phyloP scores from a whole-genome alignment of 2,797 vertebrate genomes.

The Pipistrellus pipistrellus region DNA sequence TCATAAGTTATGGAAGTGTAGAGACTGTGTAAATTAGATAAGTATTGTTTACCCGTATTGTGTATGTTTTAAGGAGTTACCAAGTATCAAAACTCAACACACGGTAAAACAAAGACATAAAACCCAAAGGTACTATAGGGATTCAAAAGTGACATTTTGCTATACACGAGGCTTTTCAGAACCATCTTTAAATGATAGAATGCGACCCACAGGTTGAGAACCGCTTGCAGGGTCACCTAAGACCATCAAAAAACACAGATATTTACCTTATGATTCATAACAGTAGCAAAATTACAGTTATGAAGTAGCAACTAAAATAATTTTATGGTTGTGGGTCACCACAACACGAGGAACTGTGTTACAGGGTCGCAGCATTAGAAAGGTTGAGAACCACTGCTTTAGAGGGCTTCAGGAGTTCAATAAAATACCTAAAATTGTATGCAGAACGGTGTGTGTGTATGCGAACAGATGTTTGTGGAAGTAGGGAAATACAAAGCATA shows the following conservation, averaged over 20 bases:
- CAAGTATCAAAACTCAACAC: neutral
- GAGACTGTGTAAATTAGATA: neutral
- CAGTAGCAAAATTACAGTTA: too few species aligned
- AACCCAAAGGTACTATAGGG: neutral
- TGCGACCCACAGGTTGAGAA: too few species aligned
- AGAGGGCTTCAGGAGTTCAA: neutral
- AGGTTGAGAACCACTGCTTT: too few species aligned
- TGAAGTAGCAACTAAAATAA: too few species aligned
- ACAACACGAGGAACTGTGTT: too few species aligned
- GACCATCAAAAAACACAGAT: too few species aligned
- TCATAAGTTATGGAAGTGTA: neutral
- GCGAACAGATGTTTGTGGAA: neutral
- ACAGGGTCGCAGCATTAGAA: too few species aligned
- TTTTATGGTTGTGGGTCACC: too few species aligned
- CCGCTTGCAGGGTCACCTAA: too few species aligned
- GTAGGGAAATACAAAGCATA: neutral
- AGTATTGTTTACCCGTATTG: neutral
- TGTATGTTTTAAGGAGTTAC: neutral
- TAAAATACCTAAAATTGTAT: neutral
- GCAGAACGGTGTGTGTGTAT: neutral
- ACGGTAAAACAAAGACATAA: neutral
- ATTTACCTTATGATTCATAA: too few species aligned
- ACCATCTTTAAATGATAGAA: neutral
- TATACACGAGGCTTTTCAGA: slow-evolving; percentile 10
- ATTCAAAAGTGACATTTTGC: slow-evolving; percentile 31